Evolutionary conservation across 2,888 invertebrate genomes (phyloP).

Genomic region (Drepana falcataria): DNA sequence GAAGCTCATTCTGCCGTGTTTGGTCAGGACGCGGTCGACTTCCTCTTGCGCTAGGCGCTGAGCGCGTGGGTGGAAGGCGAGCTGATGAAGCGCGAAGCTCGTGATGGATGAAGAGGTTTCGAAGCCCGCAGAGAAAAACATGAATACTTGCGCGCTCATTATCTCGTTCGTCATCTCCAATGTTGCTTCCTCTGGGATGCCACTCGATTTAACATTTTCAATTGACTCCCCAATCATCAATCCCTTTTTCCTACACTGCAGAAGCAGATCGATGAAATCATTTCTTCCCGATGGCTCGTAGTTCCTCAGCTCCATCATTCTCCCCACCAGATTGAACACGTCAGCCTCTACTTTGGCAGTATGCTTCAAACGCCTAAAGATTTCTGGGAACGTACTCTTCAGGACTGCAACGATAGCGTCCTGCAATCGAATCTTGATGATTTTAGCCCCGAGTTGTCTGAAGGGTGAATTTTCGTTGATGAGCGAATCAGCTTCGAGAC

Average conservation of each 20-base stretch:
- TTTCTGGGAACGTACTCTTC: too few species aligned
- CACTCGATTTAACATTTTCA: conserved; percentile 16
- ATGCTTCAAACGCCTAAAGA: neutral
- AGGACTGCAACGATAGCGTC: too few species aligned
- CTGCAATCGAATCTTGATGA: too few species aligned
- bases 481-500: too few species aligned
- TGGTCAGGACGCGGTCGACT: conserved; percentile 33
- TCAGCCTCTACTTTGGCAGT: too few species aligned
- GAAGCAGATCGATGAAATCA: conserved; percentile 31
- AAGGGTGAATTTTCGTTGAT: too few species aligned
- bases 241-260: conserved; percentile 24
- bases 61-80: conserved; percentile 37
- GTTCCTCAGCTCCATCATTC: conserved; percentile 10
- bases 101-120: conserved; percentile 34
- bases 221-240: conserved; percentile 20
- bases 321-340: too few species aligned
- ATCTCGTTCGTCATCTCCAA: conserved; percentile 17
- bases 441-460: too few species aligned
- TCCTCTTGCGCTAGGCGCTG: conserved; percentile 40
- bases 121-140: conserved; percentile 30
- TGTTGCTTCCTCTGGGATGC: conserved; percentile 13
- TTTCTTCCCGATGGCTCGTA: conserved; percentile 25
- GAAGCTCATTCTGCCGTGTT: neutral
- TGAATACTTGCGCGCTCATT: conserved; percentile 27
- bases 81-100: conserved; percentile 31